Evolutionary conservation across 23 tunicate species (phyloP).

Genomic region (Phallusia fumigata): DNA sequence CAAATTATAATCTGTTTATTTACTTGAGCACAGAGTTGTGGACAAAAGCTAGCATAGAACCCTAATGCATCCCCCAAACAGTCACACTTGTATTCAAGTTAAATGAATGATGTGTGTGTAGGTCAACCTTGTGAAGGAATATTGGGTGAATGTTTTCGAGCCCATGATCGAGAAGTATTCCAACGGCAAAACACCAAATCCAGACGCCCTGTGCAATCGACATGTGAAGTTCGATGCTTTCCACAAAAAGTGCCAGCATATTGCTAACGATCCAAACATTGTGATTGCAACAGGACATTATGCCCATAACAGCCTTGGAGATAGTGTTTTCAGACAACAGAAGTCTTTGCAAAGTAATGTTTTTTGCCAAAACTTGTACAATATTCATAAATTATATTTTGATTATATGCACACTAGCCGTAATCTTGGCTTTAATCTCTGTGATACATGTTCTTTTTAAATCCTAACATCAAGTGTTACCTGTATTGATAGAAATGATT

Average conservation of each 20-base stretch:
- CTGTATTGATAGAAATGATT: not conserved
- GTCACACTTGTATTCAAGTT: too few relatives aligned
- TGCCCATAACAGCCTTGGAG: slow-evolving; percentile 60
- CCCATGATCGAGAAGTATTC: slow-evolving; percentile 67
- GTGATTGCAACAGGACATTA: slow-evolving; percentile 93
- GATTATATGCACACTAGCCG: not conserved
- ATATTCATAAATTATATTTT: not conserved
- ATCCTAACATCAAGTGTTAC: too few relatives aligned
- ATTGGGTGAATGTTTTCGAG: slow-evolving; percentile 81
- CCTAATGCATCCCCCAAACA: too few relatives aligned
- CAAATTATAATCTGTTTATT: too few relatives aligned
- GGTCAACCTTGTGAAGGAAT: slow-evolving; percentile 89
- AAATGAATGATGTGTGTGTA: not conserved
- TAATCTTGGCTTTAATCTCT: too few relatives aligned
- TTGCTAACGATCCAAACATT: slow-evolving; percentile 16
- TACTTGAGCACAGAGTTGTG: too few relatives aligned
- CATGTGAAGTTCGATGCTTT: slow-evolving; percentile 82
- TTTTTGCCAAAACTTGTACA: not conserved
- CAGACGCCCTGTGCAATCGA: slow-evolving; percentile 79
- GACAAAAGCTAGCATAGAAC: too few relatives aligned
- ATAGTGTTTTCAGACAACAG: slow-evolving; percentile 14
- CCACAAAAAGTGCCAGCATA: slow-evolving; percentile 42
- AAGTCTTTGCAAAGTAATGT: too few relatives aligned
- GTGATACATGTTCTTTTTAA: too few relatives aligned
- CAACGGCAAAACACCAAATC: slow-evolving; percentile 74